A percentile compares a stretch with the other conserved stretches of the same genome.
Evolutionary conservation across 1,140 invertebrate genomes (phyloP).

Genomic region (Drosophila parvula): DNA sequence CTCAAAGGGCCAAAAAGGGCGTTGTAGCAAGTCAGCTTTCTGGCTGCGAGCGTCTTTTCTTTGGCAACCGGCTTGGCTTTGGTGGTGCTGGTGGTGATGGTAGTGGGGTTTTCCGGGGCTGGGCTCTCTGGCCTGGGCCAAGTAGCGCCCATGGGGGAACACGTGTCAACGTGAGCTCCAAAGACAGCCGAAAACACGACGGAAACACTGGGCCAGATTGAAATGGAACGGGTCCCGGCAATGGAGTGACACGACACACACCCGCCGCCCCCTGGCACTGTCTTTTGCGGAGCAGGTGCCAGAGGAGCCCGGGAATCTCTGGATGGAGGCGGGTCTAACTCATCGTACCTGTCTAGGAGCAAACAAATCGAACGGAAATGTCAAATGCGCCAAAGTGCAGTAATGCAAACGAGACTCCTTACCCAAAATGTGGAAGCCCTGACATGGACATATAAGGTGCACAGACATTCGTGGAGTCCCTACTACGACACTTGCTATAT

Average conservation of each 20-base stretch:
- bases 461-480: constrained; percentile 19
- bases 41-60: constrained; percentile 52
- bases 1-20: constrained; percentile 50
- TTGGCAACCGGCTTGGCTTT: constrained; percentile 29
- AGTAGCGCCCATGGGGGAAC: constrained; percentile 53
- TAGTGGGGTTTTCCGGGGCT: background rate
- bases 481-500: constrained; percentile 31
- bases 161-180: constrained; percentile 68
- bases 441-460: constrained; percentile 30
- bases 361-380: constrained; percentile 83
- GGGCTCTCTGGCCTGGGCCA: constrained; percentile 18
- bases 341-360: constrained; percentile 37
- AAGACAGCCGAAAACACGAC: constrained; percentile 46
- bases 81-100: background rate
- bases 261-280: constrained; percentile 33
- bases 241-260: constrained; percentile 43
- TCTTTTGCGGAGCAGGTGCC: constrained; percentile 23
- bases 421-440: constrained; percentile 40
- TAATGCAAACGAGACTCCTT: constrained; percentile 69
- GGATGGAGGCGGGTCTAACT: constrained; percentile 10
- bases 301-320: background rate
- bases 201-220: constrained; percentile 66
- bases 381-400: constrained; percentile 81
- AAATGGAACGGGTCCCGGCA: constrained; percentile 43
- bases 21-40: constrained; percentile 60